phyloP scores from a whole-genome alignment of 2,797 vertebrate species.

The Pagetopsis macropterus region DNA sequence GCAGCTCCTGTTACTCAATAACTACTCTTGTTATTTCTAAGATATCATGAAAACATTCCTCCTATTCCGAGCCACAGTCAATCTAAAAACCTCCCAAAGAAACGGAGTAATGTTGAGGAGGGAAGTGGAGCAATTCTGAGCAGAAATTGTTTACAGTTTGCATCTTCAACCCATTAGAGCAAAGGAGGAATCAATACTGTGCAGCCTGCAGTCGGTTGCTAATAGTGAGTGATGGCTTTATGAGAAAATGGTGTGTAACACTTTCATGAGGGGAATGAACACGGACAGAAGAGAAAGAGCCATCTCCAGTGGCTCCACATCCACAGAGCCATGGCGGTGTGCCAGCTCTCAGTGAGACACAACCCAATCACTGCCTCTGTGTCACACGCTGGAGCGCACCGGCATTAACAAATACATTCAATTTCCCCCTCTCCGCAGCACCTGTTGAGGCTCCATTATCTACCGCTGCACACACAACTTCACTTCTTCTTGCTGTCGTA shows the following conservation, averaged over 20 bases:
- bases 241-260: constrained; percentile 45
- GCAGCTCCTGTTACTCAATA: constrained; percentile 23
- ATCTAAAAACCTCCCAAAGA: constrained; percentile 22
- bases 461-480: constrained; percentile 51
- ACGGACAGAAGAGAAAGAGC: constrained; percentile 47
- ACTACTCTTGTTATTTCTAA: constrained; percentile 23
- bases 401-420: constrained; percentile 64
- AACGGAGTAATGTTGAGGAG: background rate
- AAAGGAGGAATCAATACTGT: constrained; percentile 23
- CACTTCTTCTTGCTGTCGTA: constrained; percentile 32
- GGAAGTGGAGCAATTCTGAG: background rate
- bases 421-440: constrained; percentile 61
- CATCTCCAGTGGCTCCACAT: constrained; percentile 33
- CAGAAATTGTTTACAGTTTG: constrained; percentile 38
- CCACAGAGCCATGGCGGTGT: constrained; percentile 40
- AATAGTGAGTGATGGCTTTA: constrained; percentile 44
- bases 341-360: constrained; percentile 52
- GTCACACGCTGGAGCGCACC: constrained; percentile 28
- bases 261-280: constrained; percentile 37
- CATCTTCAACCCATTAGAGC: constrained; percentile 27
- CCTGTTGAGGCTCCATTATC: constrained; percentile 68
- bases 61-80: constrained; percentile 1
- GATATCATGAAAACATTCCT: constrained; percentile 9
- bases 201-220: constrained; percentile 24
- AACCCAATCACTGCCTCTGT: constrained; percentile 43